Evolutionary conservation across 2,797 vertebrate species (phyloP).

Genomic region (Bovichtus variegatus): DNA sequence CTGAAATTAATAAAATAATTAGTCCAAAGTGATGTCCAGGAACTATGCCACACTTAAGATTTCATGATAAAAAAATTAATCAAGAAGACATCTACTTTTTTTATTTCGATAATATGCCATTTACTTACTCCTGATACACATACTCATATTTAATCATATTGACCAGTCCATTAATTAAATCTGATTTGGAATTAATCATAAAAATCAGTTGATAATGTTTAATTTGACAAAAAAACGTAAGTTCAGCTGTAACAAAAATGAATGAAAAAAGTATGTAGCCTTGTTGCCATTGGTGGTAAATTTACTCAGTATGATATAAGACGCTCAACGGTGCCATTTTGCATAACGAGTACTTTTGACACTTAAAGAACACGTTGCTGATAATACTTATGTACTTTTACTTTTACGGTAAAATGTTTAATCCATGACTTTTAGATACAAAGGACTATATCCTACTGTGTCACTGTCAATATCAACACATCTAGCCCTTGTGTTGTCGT

Average conservation of each 20-base stretch:
- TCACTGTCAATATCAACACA: background rate
- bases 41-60: background rate
- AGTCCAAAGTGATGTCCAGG: background rate
- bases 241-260: no score
- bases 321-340: background rate
- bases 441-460: background rate
- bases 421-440: background rate
- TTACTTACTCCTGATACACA: background rate
- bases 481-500: no score
- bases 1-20: background rate
- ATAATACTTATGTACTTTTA: background rate
- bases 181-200: no score
- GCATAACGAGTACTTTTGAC: background rate
- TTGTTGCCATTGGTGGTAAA: no score
- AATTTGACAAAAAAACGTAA: no score
- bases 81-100: background rate
- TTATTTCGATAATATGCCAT: background rate
- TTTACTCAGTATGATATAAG: no score
- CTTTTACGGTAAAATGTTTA: background rate
- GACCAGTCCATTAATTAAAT: no score
- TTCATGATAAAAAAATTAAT: constrained; percentile 11
- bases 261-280: no score
- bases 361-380: background rate
- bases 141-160: background rate
- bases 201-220: no score